Evolutionary conservation across 1,140 invertebrate species (phyloP).

Genomic region (Habropoda laboriosa): DNA sequence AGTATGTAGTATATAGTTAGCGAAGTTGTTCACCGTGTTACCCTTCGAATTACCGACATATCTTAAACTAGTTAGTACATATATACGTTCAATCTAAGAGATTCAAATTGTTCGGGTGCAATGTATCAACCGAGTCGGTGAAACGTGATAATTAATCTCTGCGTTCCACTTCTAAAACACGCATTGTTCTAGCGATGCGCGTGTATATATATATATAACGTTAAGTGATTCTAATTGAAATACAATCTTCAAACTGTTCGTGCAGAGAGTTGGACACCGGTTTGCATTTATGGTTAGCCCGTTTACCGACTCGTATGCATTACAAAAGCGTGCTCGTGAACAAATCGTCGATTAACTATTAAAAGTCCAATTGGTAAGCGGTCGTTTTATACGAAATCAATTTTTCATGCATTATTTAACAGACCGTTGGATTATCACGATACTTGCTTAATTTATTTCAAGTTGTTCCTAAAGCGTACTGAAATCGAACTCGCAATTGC

Average conservation of each 20-base stretch:
- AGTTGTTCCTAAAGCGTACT: background rate
- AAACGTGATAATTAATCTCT: constrained; percentile 1
- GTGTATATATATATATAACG: background rate
- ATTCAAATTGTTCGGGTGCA: background rate
- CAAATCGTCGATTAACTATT: constrained; percentile 1
- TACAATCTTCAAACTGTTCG: background rate
- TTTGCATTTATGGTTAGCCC: background rate
- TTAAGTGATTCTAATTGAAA: constrained; percentile 2
- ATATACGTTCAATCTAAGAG: background rate
- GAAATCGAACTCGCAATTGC: background rate
- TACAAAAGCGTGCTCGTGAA: background rate
- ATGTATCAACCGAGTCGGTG: background rate
- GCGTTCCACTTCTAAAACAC: background rate
- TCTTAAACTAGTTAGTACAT: background rate
- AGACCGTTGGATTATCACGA: background rate
- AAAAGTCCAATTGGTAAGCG: background rate
- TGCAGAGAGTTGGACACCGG: background rate
- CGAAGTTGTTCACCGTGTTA: background rate
- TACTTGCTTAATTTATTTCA: constrained; percentile 22
- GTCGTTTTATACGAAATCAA: constrained; percentile 48
- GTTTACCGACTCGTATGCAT: background rate
- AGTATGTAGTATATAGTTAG: too few species aligned
- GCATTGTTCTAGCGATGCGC: background rate
- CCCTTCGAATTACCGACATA: background rate
- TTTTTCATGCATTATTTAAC: constrained; percentile 45